Percentiles rank a stretch among this genome's conserved stretches.
These are phyloP conservation scores for Sesia apiformis DNA, from an alignment of 2,888 invertebrate species.

Conservation along the genomic window DNA sequence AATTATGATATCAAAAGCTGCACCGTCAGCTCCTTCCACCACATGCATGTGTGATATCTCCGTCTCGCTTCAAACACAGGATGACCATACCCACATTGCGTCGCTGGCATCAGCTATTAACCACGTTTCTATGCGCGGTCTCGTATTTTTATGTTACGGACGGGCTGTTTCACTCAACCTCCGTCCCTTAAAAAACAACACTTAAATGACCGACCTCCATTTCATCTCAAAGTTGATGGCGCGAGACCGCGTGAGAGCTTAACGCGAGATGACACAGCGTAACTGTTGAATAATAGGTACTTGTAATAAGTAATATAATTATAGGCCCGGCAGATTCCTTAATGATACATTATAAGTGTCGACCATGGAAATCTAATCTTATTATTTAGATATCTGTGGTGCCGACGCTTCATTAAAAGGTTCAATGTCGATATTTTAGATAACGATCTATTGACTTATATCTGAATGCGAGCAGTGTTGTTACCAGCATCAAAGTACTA, in stretches of 20 bases:
- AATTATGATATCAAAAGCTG: conserved; percentile 71
- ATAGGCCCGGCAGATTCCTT: conserved; percentile 18
- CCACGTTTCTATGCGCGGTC: conserved; percentile 70
- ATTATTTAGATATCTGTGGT: too few species aligned
- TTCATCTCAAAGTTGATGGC: conserved; percentile 29
- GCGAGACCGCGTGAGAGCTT: conserved; percentile 34
- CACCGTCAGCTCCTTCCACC: conserved; percentile 41
- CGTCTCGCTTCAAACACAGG: conserved; percentile 43
- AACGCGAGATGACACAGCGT: conserved; percentile 41
- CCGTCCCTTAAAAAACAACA: conserved; percentile 23
- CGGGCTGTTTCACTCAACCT: conserved; percentile 19
- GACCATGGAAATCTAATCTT: conserved; percentile 9
- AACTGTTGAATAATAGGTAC: conserved; percentile 12
- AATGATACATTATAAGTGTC: conserved; percentile 38
- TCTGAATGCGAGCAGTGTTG: too few species aligned
- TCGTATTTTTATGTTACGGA: conserved; percentile 53
- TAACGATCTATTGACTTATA: too few species aligned
- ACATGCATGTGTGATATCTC: conserved; percentile 27
- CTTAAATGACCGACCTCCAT: conserved; percentile 39
- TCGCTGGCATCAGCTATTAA: conserved; percentile 57
- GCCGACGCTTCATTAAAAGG: too few species aligned
- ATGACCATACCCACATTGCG: conserved; percentile 38
- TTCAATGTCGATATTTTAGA: too few species aligned
- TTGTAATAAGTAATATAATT: background rate
- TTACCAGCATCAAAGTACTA: too few species aligned